A percentile compares a stretch with the other conserved stretches of the same genome.
phyloP scores from a whole-genome alignment of 2,888 invertebrate genomes.

The Trypoxylon attenuatum region DNA sequence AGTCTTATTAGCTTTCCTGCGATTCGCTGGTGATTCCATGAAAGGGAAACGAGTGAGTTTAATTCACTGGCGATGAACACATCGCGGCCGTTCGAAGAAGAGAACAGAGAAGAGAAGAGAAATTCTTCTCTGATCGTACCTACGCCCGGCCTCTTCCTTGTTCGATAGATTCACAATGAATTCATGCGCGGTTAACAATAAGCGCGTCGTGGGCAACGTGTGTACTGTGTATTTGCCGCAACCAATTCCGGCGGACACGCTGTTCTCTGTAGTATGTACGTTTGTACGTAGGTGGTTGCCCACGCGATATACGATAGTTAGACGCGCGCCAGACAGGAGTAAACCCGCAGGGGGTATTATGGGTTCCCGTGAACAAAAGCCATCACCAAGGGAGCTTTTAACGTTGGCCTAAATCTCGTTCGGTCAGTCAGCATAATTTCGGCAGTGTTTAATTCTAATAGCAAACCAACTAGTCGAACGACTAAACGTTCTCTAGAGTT shows the following conservation, averaged over 20 bases:
- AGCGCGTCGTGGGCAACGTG: constrained; percentile 27
- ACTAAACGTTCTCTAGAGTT: too few species aligned
- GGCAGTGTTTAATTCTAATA: background rate
- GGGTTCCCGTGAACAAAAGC: constrained; percentile 29
- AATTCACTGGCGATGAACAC: constrained; percentile 23
- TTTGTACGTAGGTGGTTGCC: constrained; percentile 34
- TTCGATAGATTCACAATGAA: constrained; percentile 26
- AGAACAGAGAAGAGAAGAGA: too few species aligned
- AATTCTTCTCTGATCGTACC: constrained; percentile 13
- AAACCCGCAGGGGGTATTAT: constrained; percentile 20
- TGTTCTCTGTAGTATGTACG: too few species aligned
- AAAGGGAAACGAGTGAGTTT: constrained; percentile 26
- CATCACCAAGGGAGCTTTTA: too few species aligned
- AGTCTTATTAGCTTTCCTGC: too few species aligned
- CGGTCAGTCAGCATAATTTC: background rate
- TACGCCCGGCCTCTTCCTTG: constrained; percentile 23
- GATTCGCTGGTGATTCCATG: constrained; percentile 1
- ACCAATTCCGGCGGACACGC: constrained; percentile 37
- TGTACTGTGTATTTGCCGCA: constrained; percentile 19
- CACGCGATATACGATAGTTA: constrained; percentile 34
- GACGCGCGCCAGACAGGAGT: constrained; percentile 38
- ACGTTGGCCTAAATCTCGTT: too few species aligned
- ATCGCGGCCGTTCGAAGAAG: background rate
- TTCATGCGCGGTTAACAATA: constrained; percentile 37
- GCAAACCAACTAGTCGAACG: too few species aligned